phyloP scores from a whole-genome alignment of 1,140 invertebrate species.

The Drosophila tani region DNA sequence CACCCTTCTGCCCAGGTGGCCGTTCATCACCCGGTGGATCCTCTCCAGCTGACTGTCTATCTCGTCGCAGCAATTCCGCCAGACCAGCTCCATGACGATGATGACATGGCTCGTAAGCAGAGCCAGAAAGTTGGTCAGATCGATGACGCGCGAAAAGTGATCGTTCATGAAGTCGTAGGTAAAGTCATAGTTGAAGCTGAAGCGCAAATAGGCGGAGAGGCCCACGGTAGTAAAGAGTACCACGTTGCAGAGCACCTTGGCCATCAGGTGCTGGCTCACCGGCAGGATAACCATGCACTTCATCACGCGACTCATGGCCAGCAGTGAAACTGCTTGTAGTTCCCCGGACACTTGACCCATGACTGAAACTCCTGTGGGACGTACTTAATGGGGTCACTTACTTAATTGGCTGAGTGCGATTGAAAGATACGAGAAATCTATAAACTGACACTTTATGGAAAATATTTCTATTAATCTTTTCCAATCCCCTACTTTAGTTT shows the following conservation, averaged over 20 bases:
- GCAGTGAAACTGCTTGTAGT: constrained; percentile 48
- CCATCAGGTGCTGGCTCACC: not conserved
- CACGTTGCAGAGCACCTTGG: constrained; percentile 35
- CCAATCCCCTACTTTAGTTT: no score
- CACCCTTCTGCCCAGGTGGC: constrained; percentile 17
- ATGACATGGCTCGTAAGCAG: constrained; percentile 21
- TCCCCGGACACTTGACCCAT: constrained; percentile 52
- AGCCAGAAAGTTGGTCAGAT: constrained; percentile 31
- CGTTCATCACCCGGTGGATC: constrained; percentile 7
- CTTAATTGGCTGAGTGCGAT: constrained; percentile 40
- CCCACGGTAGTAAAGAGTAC: not conserved
- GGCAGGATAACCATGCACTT: constrained; percentile 43
- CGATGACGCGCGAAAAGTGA: constrained; percentile 48
- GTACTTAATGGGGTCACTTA: not conserved
- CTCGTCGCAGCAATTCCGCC: constrained; percentile 28
- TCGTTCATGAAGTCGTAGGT: constrained; percentile 54
- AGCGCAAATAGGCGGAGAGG: constrained; percentile 1
- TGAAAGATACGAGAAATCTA: not conserved
- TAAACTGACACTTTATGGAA: not conserved
- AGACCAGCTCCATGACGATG: constrained; percentile 40
- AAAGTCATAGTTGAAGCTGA: constrained; percentile 55
- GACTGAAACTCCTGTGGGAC: constrained; percentile 15
- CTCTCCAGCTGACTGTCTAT: constrained; percentile 48
- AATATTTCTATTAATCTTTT: no score
- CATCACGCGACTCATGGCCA: constrained; percentile 46